phyloP scores from a whole-genome alignment of 2,888 invertebrate genomes.

The Arctia plantaginis region DNA sequence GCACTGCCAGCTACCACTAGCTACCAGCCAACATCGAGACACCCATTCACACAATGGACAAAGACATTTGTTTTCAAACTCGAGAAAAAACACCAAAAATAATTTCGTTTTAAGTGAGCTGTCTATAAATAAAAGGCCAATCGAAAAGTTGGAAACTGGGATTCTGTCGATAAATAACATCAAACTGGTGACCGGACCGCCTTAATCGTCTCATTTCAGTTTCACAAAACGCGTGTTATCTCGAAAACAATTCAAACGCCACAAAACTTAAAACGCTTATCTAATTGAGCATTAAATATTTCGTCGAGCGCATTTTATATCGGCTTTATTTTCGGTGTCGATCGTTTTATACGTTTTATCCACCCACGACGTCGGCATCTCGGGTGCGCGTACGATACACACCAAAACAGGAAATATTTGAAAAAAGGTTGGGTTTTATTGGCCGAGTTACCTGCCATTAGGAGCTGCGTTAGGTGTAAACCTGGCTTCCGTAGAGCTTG shows the following conservation, averaged over 20 bases:
- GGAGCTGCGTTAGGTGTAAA: conserved; percentile 84
- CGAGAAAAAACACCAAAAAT: conserved; percentile 76
- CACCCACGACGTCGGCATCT: conserved; percentile 83
- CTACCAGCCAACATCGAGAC: conserved; percentile 73
- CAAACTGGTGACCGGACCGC: conserved; percentile 52
- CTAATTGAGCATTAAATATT: conserved; percentile 86
- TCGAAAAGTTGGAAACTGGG: conserved; percentile 54
- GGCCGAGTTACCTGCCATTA: conserved; percentile 85
- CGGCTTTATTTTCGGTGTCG: conserved; percentile 80
- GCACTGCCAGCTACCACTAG: conserved; percentile 75
- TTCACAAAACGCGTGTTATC: conserved; percentile 75
- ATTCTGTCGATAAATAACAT: conserved; percentile 65
- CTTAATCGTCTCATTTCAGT: conserved; percentile 69
- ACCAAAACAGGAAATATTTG: conserved; percentile 84
- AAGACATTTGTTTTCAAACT: conserved; percentile 84
- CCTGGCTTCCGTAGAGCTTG: conserved; percentile 79
- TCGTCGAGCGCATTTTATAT: conserved; percentile 85
- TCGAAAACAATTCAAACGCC: conserved; percentile 82
- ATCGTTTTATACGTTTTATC: conserved; percentile 83
- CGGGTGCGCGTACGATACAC: conserved; percentile 76
- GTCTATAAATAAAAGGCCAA: conserved; percentile 72
- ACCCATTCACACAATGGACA: conserved; percentile 79
- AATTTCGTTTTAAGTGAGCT: conserved; percentile 77
- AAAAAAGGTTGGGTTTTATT: conserved; percentile 83
- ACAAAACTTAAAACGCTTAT: conserved; percentile 85